Percentiles rank a stretch among this genome's conserved stretches.
These are phyloP conservation scores for Erethizon dorsatum DNA, from an alignment of 2,797 vertebrate species.

Conservation along the genomic window DNA sequence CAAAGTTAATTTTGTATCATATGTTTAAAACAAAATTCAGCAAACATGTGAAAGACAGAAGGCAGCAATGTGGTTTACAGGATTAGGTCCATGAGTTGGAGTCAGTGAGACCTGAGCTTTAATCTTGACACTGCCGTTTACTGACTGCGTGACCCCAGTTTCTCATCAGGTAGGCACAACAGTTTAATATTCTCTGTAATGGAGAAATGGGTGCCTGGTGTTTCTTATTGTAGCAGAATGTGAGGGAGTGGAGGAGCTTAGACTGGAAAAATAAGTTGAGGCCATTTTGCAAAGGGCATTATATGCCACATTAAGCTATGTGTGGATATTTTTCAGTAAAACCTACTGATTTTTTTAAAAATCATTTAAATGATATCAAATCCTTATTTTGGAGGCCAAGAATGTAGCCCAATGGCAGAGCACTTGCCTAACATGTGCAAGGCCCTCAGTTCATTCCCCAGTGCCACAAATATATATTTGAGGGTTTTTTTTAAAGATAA, in stretches of 20 bases:
- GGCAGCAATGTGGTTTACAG: not conserved
- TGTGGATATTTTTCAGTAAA: not conserved
- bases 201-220: not conserved
- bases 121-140: not conserved
- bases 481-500: not conserved
- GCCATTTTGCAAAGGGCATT: not conserved
- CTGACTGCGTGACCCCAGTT: not conserved
- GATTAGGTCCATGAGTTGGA: not conserved
- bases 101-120: not conserved
- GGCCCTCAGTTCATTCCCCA: not conserved
- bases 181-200: not conserved
- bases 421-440: not conserved
- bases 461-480: not conserved
- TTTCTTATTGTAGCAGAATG: not conserved
- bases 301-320: not conserved
- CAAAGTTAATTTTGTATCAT: constrained; percentile 48
- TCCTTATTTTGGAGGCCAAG: not conserved
- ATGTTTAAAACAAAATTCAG: constrained; percentile 4
- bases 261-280: not conserved
- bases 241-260: not conserved
- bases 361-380: not conserved
- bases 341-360: not conserved
- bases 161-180: not conserved
- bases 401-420: not conserved
- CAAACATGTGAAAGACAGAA: constrained; percentile 2